Evolutionary conservation across 2,888 invertebrate species (phyloP), one percentile per base, ranked within the genome.

Genomic region (Platycnemis pennipes): DNA sequence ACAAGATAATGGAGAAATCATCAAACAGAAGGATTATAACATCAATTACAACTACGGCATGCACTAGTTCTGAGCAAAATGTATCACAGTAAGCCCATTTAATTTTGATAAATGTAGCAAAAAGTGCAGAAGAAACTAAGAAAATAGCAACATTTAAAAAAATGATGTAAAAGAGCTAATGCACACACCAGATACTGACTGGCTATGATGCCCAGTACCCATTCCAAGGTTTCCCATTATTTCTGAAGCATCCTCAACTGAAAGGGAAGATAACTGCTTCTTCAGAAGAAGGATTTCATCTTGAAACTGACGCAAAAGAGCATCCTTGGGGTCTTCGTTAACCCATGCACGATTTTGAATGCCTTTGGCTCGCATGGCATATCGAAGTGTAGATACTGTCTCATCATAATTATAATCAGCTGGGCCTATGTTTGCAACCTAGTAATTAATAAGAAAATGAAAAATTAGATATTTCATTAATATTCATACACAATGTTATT

Each of bases 311-410:
- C 99, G 98, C 42, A 99, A 97, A 89, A 99, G 96, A 0, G 99
- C 99, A 96, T 99, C 99, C 95, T 99, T 99, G 0, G 99, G 99
- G 96, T 99, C 99, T 96, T 99, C 99, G 96, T 99, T 99, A 95
- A 99, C 98, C 96, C 98, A 98, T 94, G 99, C 99, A 95, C 98
- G 98, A 97, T 99, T 99, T 96, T 99, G 98, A 95, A 99, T 99
- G 96, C 98, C 99, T 97, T 99, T 99, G 22, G 99, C 99, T 94
- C 99, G 97, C 97, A 99, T 99, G 0, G 99, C 99, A 97, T 99
- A 99, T 0, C 99, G 97, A 94, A 99, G 97, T 0, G 99, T 99
- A 96, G 99, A 99, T 95, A 99, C 98, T 0, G 99, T 99, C 96
- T 99, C 99, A 96, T 99, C 99, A 96, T 99, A 99, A 97, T 99